Evolutionary conservation across 2,797 vertebrate genomes (phyloP).

Genomic region (Semotilus atromaculatus): DNA sequence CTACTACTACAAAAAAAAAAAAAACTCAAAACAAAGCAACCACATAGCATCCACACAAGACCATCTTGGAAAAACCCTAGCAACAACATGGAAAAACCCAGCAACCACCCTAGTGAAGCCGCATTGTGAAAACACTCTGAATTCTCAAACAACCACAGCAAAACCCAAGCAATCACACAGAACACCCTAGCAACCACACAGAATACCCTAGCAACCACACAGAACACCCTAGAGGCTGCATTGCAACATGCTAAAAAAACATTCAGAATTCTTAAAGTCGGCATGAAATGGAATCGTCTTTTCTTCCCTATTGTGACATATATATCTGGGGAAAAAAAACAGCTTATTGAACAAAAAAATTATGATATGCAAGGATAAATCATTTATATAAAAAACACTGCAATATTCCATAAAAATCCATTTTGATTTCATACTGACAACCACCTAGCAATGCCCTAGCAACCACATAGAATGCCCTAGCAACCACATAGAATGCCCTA

Average conservation of each 20-base stretch:
- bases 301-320: neutral
- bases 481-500: too few species aligned
- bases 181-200: neutral
- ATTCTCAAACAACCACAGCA: neutral
- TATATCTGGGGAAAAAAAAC: neutral
- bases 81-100: too few species aligned
- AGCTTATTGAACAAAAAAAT: neutral
- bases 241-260: neutral
- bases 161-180: too few species aligned
- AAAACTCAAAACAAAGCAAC: neutral
- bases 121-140: neutral
- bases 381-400: neutral
- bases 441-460: neutral
- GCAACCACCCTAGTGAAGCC: constrained; percentile 55
- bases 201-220: neutral
- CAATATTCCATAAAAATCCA: neutral
- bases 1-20: too few species aligned
- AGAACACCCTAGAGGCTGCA: neutral
- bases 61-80: neutral
- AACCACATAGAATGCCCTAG: neutral
- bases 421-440: neutral
- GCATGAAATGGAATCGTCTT: neutral
- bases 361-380: neutral
- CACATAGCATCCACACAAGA: neutral
- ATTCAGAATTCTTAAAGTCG: neutral